Conservation (phyloP, 2,113 vertebrate genomes). For the Aramus guarauna region DNA sequence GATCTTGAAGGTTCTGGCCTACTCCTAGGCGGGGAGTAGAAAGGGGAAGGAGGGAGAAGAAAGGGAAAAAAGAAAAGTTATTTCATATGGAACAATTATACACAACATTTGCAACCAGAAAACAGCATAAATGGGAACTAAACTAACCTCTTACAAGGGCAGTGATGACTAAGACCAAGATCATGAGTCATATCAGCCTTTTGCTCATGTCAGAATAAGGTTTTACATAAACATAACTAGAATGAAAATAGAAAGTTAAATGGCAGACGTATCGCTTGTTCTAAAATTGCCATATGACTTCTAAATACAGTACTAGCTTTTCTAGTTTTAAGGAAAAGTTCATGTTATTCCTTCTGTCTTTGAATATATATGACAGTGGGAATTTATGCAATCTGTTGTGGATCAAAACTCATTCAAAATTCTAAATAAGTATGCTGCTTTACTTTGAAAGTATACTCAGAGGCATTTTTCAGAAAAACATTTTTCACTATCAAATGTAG, state of each 20-base stretch:
- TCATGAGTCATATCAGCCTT: not conserved
- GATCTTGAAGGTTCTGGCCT: conserved; percentile 95
- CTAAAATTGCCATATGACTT: not conserved
- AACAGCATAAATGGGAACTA: not conserved
- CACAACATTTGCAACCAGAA: not conserved
- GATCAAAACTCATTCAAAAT: not conserved
- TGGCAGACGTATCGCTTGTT: not conserved
- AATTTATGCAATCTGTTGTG: not conserved
- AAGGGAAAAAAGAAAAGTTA: not conserved
- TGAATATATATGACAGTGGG: not conserved
- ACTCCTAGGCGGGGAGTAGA: conserved; percentile 76
- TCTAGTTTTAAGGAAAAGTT: not conserved
- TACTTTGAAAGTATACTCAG: not conserved
- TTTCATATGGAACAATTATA: not conserved
- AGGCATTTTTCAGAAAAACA: not conserved
- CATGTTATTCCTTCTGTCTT: not conserved
- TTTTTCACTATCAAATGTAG: not conserved
- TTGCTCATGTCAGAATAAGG: not conserved
- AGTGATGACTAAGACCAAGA: not conserved
- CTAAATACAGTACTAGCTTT: not conserved
- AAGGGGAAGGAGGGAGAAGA: not conserved
- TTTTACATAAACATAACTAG: not conserved
- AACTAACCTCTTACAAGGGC: not conserved
- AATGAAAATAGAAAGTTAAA: not conserved
- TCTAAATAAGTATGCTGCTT: not conserved